Evolutionary conservation across 2,888 invertebrate species (phyloP).

Genomic region (Neoascia interrupta): DNA sequence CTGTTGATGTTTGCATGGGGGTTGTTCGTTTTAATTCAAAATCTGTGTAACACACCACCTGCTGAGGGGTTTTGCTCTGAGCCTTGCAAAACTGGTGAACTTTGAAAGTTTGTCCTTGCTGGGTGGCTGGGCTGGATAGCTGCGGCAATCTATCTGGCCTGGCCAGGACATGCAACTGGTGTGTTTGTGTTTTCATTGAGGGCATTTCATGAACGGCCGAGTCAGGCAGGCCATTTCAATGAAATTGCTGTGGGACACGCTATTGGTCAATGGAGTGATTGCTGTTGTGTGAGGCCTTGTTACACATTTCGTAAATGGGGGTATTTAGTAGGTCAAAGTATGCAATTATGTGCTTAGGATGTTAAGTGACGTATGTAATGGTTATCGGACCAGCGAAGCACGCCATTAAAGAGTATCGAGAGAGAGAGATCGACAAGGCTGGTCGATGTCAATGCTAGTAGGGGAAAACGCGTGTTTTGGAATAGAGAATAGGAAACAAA

Average conservation of each 20-base stretch:
- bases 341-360: slow-evolving; percentile 60
- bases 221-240: slow-evolving; percentile 32
- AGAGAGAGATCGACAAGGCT: not conserved
- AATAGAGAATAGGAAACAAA: too few species aligned
- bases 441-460: not conserved
- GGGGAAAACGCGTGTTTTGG: too few species aligned
- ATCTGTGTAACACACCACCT: slow-evolving; percentile 16
- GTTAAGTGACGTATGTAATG: slow-evolving; percentile 48
- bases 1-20: slow-evolving; percentile 24
- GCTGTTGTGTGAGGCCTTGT: slow-evolving; percentile 53
- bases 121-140: not conserved
- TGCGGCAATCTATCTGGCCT: too few species aligned
- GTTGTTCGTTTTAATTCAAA: slow-evolving; percentile 23
- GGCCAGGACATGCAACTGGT: slow-evolving; percentile 59
- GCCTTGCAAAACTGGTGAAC: slow-evolving; percentile 6
- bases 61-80: too few species aligned
- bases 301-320: slow-evolving; percentile 60
- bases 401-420: not conserved
- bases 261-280: slow-evolving; percentile 51
- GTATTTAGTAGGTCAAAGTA: slow-evolving; percentile 54
- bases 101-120: slow-evolving; percentile 43
- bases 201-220: slow-evolving; percentile 39
- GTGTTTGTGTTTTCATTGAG: slow-evolving; percentile 50
- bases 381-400: slow-evolving; percentile 19
- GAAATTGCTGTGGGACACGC: slow-evolving; percentile 56